Base-by-base conservation (phyloP, 1,140 invertebrate species). In the Eciton burchellii region DNA sequence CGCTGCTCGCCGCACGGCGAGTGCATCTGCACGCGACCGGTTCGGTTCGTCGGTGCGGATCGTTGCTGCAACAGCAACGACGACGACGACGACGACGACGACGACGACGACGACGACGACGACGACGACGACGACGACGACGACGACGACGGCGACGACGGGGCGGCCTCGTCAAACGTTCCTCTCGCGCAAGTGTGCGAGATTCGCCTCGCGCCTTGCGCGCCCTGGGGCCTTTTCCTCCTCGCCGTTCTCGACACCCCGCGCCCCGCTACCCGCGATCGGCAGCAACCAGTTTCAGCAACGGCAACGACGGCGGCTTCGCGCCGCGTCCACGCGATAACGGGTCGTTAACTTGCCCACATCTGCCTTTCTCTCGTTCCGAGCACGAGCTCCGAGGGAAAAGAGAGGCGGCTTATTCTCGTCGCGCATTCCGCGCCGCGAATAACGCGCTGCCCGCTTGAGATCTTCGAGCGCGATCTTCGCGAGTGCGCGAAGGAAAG, bases 341-440 rank as follows among this genome's bases (percentile, higher is more conserved):
- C 90, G 88, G 91, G 90, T 92, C 90, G 91, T 92, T 92, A 91
- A 90, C 91, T 91, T 91, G 86, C 81, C 88, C 88, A 91, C 90
- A 91, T 92, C 91, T 89, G 91, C 90, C 91, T 91, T 89, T 88
- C 87, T 90, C 87, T 84, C 82, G 85, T 86, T 88, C 63, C 45
- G 56, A n/a, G 54, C 41, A 19, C 76, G 57, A 52, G 19, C 68
- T 60, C 77, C 41, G n/a, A 76, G 81, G 47, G 83, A 73, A 72
- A 65, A 73, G 74, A 76, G 83, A 82, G 66, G 49, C 14, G 84
- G 52, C 54, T 68, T 77, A 52, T 62, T 54, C 35, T 29, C 35
- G 16, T 43, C 35, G 29, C 14, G 21, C 19, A 24, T 68, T 66
- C 19, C 12, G 21, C 43, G 16, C 26, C 47, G n/a, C n/a, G n/a